Conservation (phyloP, 2,113 vertebrate genomes). For the Ivindomyrus marchei region DNA sequence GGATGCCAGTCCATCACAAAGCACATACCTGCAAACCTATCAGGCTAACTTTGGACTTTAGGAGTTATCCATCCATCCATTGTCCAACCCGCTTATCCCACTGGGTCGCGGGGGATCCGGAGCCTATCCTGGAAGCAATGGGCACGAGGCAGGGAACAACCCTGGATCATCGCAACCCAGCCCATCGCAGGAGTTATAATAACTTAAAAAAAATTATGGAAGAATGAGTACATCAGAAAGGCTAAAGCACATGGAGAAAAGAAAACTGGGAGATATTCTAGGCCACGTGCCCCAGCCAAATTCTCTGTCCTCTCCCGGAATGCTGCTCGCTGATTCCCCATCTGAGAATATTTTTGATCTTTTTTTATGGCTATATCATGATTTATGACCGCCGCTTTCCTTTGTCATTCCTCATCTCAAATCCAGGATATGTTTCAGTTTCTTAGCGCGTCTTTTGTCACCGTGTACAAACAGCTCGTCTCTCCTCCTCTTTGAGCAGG, state of each 20-base stretch:
- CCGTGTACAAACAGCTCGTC: neutral
- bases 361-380: neutral
- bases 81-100: too few species aligned
- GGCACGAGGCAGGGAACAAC: too few species aligned
- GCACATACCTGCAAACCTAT: neutral
- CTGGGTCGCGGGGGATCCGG: too few species aligned
- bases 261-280: neutral
- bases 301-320: neutral
- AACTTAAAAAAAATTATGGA: neutral
- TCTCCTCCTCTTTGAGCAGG: neutral
- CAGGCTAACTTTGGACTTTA: neutral
- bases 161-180: too few species aligned
- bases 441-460: neutral
- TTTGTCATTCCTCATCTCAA: neutral
- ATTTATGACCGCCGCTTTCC: neutral
- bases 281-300: neutral
- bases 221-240: neutral
- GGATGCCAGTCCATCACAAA: neutral
- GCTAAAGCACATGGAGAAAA: neutral
- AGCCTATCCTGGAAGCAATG: too few species aligned
- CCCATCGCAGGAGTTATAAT: neutral
- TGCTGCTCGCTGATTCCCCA: neutral
- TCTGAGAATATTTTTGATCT: neutral
- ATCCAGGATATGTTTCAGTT: neutral
- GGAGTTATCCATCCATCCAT: neutral